Percentiles rank a stretch among this genome's conserved stretches.
phyloP scores from a whole-genome alignment of 2,888 invertebrate genomes.

The Busseola fusca region DNA sequence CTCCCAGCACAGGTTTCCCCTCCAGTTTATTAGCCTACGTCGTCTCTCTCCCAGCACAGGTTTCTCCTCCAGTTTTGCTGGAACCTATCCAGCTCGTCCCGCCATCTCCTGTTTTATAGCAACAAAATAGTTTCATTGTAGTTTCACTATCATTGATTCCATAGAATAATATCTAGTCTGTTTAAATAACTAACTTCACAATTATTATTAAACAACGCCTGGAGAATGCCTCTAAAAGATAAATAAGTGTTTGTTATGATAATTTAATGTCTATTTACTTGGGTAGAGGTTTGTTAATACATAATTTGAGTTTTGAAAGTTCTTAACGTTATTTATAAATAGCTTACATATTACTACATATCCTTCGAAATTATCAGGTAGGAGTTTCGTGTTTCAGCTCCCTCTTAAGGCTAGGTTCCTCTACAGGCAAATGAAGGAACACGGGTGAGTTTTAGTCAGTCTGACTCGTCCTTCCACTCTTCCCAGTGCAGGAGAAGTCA shows the following conservation, averaged over 20 bases:
- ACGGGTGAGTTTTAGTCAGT: too few relatives aligned
- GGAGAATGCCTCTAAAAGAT: conserved; percentile 1
- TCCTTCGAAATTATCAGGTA: background rate
- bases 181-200: conserved; percentile 7
- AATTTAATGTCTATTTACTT: conserved; percentile 1
- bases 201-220: conserved; percentile 5
- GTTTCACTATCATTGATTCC: conserved; percentile 16
- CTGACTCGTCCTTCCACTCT: too few relatives aligned
- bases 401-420: too few relatives aligned
- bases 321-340: too few relatives aligned
- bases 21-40: too few relatives aligned
- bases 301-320: background rate
- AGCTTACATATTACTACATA: too few relatives aligned
- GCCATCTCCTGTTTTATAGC: background rate
- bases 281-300: background rate
- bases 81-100: background rate
- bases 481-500: too few relatives aligned
- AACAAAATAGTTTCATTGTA: background rate
- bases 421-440: too few relatives aligned
- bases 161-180: conserved; percentile 2
- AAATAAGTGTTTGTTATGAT: conserved; percentile 6
- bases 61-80: background rate
- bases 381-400: too few relatives aligned
- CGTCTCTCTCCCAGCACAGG: too few relatives aligned
- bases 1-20: background rate